Evolutionary conservation across 2,797 vertebrate genomes (phyloP).

Genomic region (Helicolenus hilgendorfi): DNA sequence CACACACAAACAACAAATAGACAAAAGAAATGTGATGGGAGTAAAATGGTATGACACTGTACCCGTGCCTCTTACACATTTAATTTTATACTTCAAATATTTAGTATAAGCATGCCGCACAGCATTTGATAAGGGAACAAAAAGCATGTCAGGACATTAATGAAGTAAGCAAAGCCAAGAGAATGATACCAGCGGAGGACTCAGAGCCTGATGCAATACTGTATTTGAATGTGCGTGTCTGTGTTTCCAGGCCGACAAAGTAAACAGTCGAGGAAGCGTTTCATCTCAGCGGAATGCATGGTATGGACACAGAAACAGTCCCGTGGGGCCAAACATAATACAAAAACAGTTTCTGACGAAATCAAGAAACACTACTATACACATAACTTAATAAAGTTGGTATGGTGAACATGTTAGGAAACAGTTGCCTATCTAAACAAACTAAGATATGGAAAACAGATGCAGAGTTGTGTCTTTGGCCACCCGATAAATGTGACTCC

Average conservation of each 20-base stretch:
- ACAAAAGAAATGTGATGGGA: background rate
- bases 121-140: background rate
- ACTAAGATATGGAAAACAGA: background rate
- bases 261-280: background rate
- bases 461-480: no score
- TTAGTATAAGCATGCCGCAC: background rate
- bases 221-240: background rate
- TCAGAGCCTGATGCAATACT: background rate
- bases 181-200: background rate
- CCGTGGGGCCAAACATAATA: background rate
- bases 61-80: background rate
- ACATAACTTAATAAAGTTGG: background rate
- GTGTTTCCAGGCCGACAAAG: background rate
- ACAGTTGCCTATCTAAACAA: background rate
- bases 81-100: constrained; percentile 7
- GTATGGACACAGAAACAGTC: background rate
- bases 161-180: background rate
- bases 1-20: background rate
- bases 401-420: background rate
- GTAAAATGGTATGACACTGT: background rate
- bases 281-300: background rate
- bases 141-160: background rate
- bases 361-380: background rate
- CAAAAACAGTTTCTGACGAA: background rate
- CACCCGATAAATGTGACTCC: background rate